Evolutionary conservation across 2,113 vertebrate species (phyloP), one percentile per base, ranked within the genome.

Genomic region (Desmodus rotundus): DNA sequence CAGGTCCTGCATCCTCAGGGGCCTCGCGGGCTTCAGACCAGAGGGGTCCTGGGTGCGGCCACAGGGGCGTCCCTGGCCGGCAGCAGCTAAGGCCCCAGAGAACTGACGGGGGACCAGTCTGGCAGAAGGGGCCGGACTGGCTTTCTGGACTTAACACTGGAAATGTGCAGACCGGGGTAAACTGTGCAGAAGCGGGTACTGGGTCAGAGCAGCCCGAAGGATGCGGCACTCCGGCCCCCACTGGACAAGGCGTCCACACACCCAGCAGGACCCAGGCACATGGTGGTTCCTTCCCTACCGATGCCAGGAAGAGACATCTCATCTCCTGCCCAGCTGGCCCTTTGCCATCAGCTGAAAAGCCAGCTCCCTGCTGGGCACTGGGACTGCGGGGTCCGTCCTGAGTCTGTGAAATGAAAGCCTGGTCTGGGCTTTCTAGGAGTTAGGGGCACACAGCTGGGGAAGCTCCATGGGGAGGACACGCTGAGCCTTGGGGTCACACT

Each of bases 31-130:
- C n/a, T 63, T 41, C 4, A 10, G 33, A 11, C 67, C 33, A 47
- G 17, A 22, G 31, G 26, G 0, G 11, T 6, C 31, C 41, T 43
- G 22, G 16, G 45, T 6, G 28, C 65, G 15, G 17, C 22, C 31
- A 3, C 68, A 56, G 84, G 31, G n/a, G 5, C 33, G 4, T 7
- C 28, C 28, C 36, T 0, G 1, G 26, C 47, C 36, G 36, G 36
- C 20, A 12, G 5, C 77, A 13, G 19, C 6, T 8, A 28, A 16
- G 36, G 2, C 10, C 52, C 28, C 31, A 19, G 5, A 17, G 26
- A 17, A 16, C 2, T 0, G 7, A 67, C n/a, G 10, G 2, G 33
- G 12, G 43, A 1, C 19, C 0, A 0, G 19, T 10, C 76, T 12
- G 5, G 3, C 0, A 6, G 4, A 6, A 56, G 45, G 72, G 54